Evolutionary conservation across 2,888 invertebrate genomes (phyloP).

Genomic region (Aspidiotus destructor): DNA sequence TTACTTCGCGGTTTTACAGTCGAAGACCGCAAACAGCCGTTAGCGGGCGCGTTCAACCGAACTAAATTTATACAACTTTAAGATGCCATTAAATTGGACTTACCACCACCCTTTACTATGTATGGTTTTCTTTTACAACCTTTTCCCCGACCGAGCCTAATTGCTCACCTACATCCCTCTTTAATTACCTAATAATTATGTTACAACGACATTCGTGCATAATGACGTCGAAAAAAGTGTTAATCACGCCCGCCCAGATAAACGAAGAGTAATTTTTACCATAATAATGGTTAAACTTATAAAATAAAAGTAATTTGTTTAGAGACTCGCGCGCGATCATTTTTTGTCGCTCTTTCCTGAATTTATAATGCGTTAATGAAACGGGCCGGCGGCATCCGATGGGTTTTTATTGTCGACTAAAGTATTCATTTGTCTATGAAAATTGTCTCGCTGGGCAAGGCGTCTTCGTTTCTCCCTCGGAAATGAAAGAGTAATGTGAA

Average conservation of each 20-base stretch:
- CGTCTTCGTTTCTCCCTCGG: too few relatives aligned
- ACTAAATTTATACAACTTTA: constrained; percentile 15
- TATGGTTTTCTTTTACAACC: constrained; percentile 7
- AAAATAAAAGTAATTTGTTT: not conserved
- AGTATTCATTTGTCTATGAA: too few relatives aligned
- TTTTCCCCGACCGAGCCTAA: not conserved
- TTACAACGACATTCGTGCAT: not conserved
- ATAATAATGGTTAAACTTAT: not conserved
- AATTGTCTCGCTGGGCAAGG: too few relatives aligned
- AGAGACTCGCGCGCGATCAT: too few relatives aligned
- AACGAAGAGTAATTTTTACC: not conserved
- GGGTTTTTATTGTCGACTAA: too few relatives aligned
- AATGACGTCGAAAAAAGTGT: not conserved
- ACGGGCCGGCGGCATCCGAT: too few relatives aligned
- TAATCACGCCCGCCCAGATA: constrained; percentile 4
- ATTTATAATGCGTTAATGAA: too few relatives aligned
- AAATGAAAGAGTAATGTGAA: too few relatives aligned
- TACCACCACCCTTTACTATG: not conserved
- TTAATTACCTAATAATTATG: constrained; percentile 2
- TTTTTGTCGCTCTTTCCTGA: too few relatives aligned
- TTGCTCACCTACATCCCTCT: constrained; percentile 2
- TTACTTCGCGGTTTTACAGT: not conserved
- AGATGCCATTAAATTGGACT: constrained; percentile 16
- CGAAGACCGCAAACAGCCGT: constrained; percentile 4
- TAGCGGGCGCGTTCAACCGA: constrained; percentile 2